phyloP scores from a whole-genome alignment of 2,113 vertebrate species.

The Pangasianodon hypophthalmus region DNA sequence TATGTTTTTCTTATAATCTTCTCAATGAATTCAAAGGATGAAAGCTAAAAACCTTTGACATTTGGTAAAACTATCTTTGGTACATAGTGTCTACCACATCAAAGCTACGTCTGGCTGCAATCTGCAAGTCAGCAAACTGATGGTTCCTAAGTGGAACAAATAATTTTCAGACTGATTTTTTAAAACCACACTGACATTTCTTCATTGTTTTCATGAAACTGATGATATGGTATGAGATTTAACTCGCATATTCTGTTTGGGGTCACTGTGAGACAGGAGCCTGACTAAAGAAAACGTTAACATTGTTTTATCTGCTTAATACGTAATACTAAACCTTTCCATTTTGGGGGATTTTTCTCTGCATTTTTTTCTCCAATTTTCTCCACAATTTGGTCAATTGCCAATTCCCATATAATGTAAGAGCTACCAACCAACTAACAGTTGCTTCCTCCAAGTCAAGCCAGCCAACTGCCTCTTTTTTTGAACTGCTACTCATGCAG shows the following conservation, averaged over 20 bases:
- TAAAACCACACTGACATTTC: too few relatives aligned
- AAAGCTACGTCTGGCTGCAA: not conserved
- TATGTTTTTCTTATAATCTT: not conserved
- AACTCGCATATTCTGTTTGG: not conserved
- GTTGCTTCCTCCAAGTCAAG: not conserved
- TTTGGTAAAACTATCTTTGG: not conserved
- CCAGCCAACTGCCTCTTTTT: not conserved
- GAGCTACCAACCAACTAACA: not conserved
- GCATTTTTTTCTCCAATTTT: not conserved
- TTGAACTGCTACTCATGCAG: not conserved
- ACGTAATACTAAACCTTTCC: not conserved
- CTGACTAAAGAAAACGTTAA: too few relatives aligned
- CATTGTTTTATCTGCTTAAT: too few relatives aligned
- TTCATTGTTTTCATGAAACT: too few relatives aligned
- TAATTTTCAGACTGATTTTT: too few relatives aligned
- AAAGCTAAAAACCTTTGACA: not conserved
- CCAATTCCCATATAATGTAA: not conserved
- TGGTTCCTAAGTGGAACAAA: not conserved
- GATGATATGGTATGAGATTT: not conserved
- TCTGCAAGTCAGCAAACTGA: not conserved
- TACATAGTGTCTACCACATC: not conserved
- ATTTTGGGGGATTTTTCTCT: not conserved
- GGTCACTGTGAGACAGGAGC: not conserved
- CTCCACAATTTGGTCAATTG: not conserved
- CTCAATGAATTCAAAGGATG: not conserved